These are phyloP conservation scores for Neolamprologus devosi DNA, from an alignment of 2,113 vertebrate genomes.

Conservation along the genomic window DNA sequence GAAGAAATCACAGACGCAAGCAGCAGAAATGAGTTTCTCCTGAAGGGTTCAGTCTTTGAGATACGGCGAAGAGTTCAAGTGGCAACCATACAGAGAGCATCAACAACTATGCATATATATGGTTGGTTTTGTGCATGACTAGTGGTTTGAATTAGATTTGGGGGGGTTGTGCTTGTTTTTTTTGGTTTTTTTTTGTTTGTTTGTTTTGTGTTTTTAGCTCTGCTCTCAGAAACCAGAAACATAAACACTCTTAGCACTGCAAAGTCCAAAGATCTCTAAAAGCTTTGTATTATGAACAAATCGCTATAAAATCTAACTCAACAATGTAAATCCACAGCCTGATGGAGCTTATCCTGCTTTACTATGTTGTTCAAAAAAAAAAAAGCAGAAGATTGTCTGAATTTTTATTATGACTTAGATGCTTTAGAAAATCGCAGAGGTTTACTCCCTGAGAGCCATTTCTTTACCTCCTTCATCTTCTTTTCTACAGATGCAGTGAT, in stretches of 20 bases:
- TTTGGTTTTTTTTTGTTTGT: background rate
- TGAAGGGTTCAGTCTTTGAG: background rate
- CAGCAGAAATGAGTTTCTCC: background rate
- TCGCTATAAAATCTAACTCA: background rate
- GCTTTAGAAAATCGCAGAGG: background rate
- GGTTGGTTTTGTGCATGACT: background rate
- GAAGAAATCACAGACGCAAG: background rate
- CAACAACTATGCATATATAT: accelerated
- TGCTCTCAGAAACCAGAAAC: background rate
- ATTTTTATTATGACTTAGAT: background rate
- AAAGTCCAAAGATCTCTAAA: background rate
- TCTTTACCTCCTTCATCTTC: background rate
- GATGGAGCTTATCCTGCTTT: background rate
- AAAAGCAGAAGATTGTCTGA: accelerated
- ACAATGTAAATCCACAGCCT: background rate
- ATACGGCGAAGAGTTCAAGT: accelerated
- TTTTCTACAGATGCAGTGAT: conserved; percentile 1
- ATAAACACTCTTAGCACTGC: background rate
- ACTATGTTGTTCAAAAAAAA: background rate
- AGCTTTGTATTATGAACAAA: background rate
- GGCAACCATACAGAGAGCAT: background rate
- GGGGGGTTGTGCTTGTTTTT: accelerated
- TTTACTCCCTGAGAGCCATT: background rate
- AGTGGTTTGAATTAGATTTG: background rate
- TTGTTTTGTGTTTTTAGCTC: background rate